A percentile compares a stretch with the other conserved stretches of the same genome.
These are phyloP conservation scores for Aphelocoma californica DNA, from an alignment of 2,797 vertebrate species.

Conservation along the genomic window DNA sequence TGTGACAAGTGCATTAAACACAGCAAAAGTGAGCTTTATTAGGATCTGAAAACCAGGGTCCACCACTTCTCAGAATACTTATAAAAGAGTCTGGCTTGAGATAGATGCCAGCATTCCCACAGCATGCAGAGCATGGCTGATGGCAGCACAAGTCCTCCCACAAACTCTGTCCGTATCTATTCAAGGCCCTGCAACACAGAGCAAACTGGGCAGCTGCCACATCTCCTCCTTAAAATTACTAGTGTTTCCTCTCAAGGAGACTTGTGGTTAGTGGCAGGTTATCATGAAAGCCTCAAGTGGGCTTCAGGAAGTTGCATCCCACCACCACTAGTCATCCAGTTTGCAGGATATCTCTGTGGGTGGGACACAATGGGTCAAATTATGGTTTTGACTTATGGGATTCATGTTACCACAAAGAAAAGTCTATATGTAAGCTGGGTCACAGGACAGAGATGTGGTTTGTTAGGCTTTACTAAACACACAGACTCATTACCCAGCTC, in stretches of 20 bases:
- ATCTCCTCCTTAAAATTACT: background rate
- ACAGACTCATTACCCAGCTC: background rate
- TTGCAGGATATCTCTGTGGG: background rate
- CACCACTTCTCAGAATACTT: background rate
- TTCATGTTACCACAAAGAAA: background rate
- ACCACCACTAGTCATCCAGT: background rate
- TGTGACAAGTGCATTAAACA: background rate
- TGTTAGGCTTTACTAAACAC: background rate
- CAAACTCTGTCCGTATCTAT: fast-evolving
- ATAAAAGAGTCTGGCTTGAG: background rate
- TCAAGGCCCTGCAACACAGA: background rate
- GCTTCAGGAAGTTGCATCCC: background rate
- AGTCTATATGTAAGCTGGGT: background rate
- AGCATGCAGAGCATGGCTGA: background rate
- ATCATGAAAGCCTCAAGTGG: background rate
- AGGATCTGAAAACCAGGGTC: background rate
- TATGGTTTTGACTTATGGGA: fast-evolving
- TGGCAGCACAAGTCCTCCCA: background rate
- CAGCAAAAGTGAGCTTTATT: background rate
- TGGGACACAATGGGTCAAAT: background rate
- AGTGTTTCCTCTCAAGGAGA: background rate
- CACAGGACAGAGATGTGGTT: background rate
- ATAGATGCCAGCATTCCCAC: background rate
- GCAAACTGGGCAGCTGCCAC: background rate
- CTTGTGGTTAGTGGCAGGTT: background rate